Evolutionary conservation across 92 coral and sea anemone genomes (phyloP).

Genomic region (Heliopora coerulea): DNA sequence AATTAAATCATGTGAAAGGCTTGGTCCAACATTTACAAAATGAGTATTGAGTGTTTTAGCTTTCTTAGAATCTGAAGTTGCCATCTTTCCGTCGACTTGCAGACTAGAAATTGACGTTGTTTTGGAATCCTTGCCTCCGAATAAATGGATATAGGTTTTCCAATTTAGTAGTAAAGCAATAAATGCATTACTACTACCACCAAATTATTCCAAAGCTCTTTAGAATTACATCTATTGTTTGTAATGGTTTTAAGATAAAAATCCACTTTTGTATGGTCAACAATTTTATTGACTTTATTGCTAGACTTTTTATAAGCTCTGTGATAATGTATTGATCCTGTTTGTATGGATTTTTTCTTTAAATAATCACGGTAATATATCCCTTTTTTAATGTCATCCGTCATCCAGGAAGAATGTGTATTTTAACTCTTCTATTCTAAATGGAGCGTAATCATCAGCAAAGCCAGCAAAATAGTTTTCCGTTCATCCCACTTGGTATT

Average conservation of each 20-base stretch:
- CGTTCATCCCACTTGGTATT: constrained; percentile 2
- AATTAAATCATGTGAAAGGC: background rate
- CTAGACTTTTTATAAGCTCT: constrained; percentile 15
- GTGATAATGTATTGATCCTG: background rate
- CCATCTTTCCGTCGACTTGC: background rate
- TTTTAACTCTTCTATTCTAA: constrained; percentile 6
- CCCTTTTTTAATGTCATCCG: background rate
- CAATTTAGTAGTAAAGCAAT: too few relatives aligned
- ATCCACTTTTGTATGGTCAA: background rate
- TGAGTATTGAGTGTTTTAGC: background rate
- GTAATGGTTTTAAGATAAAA: background rate
- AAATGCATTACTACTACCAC: too few relatives aligned
- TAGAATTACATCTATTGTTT: background rate
- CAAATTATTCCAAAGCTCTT: background rate
- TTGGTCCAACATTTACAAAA: constrained; percentile 5
- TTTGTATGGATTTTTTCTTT: background rate
- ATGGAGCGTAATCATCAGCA: constrained; percentile 7
- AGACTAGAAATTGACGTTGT: background rate
- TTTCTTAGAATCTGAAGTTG: background rate
- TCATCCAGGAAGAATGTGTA: constrained; percentile 14
- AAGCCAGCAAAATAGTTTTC: background rate
- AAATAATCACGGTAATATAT: constrained; percentile 16
- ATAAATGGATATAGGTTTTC: background rate
- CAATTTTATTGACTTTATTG: constrained; percentile 8
- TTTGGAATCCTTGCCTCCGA: constrained; percentile 15